These are phyloP conservation scores for Hemiprocne comata DNA, from an alignment of 2,113 vertebrate species.

Conservation along the genomic window DNA sequence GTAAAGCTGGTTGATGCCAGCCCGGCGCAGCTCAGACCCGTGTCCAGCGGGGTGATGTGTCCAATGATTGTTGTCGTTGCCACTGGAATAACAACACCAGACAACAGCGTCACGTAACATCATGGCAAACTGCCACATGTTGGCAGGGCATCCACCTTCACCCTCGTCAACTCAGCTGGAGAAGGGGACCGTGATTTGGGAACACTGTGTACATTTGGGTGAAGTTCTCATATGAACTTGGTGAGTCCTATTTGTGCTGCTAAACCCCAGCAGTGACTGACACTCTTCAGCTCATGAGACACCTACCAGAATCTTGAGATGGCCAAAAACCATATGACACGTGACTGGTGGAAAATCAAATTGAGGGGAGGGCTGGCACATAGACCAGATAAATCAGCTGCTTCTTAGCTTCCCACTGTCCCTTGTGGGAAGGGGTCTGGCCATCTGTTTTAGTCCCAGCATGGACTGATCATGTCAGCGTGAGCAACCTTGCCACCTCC, in stretches of 20 bases:
- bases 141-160: not conserved
- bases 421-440: not conserved
- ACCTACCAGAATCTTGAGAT: not conserved
- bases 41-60: not conserved
- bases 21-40: not conserved
- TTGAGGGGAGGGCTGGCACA: not conserved
- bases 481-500: not conserved
- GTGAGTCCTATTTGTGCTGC: not conserved
- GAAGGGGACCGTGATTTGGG: not conserved
- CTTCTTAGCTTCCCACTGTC: not conserved
- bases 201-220: fast-evolving
- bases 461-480: not conserved
- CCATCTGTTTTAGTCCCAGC: not conserved
- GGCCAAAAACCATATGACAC: not conserved
- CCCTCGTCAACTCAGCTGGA: not conserved
- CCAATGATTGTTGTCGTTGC: not conserved
- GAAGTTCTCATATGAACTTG: not conserved
- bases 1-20: not conserved
- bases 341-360: not conserved
- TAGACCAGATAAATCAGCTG: not conserved
- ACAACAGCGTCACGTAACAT: not conserved
- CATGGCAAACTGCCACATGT: not conserved
- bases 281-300: not conserved
- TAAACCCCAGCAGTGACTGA: not conserved
- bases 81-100: not conserved